A percentile compares a stretch with the other conserved stretches of the same genome.
Conservation (phyloP, 2,113 vertebrate genomes). For the Heterocephalus glaber region DNA sequence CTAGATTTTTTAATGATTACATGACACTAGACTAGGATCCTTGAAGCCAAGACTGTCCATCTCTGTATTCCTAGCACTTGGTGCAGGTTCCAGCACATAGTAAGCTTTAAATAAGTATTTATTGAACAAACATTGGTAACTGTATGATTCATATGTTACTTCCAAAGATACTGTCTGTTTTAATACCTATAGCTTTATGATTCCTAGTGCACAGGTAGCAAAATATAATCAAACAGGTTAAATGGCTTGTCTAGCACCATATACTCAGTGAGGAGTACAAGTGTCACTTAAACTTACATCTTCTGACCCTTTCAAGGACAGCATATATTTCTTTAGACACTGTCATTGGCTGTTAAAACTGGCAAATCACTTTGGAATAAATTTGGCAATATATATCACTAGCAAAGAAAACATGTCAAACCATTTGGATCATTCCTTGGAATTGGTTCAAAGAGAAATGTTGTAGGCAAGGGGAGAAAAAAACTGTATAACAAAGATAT, state of each 20-base stretch:
- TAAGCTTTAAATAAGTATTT: conserved; percentile 41
- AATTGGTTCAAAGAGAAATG: conserved; percentile 12
- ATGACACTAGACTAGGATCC: neutral
- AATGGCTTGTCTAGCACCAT: neutral
- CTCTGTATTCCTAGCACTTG: neutral
- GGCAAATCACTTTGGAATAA: conserved; percentile 8
- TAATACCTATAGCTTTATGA: neutral
- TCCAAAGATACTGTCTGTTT: conserved; percentile 8
- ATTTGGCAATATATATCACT: neutral
- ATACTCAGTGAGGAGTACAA: neutral
- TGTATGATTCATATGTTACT: neutral
- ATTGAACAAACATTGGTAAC: neutral
- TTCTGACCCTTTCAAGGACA: conserved; percentile 16
- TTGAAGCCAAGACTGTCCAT: neutral
- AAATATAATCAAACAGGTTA: neutral
- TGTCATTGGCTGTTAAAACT: neutral
- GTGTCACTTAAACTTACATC: neutral
- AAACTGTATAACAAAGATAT: conserved; percentile 2
- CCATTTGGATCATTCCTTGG: neutral
- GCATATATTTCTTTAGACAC: neutral
- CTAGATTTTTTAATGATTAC: neutral
- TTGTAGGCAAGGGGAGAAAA: neutral
- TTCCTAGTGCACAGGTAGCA: neutral
- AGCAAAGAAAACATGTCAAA: neutral
- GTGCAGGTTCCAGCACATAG: neutral